Conservation (phyloP, 2,888 invertebrate genomes). For the Caradrina kadenii region DNA sequence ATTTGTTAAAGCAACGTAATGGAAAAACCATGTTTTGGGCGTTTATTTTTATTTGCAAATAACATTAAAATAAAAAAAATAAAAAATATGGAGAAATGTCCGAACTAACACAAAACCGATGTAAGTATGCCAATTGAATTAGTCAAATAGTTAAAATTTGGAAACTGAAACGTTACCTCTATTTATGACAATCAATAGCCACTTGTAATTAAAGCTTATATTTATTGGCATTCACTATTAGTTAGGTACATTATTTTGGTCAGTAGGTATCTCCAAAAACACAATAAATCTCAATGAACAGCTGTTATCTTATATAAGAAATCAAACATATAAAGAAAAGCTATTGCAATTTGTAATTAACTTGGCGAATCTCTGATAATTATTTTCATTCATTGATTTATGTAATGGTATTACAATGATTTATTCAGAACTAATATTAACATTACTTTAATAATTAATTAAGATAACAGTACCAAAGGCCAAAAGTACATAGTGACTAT, state of each 20-base stretch:
- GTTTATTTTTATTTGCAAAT: constrained; percentile 31
- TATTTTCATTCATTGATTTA: constrained; percentile 18
- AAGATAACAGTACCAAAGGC: not conserved
- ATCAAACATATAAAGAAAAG: not conserved
- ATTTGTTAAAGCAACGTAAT: not conserved
- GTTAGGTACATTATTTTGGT: not conserved
- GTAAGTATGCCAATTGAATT: not conserved
- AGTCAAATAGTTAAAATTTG: not conserved
- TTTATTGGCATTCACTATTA: not conserved
- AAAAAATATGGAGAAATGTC: constrained; percentile 12
- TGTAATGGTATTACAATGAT: constrained; percentile 18
- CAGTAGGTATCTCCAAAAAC: not conserved
- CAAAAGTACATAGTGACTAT: not conserved
- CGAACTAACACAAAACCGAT: constrained; percentile 12
- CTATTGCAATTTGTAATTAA: constrained; percentile 10
- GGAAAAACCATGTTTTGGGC: not conserved
- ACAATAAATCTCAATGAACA: not conserved
- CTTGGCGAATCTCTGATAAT: not conserved
- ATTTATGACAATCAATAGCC: too few species aligned
- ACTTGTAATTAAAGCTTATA: not conserved
- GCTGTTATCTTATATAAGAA: not conserved
- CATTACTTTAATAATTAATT: constrained; percentile 24
- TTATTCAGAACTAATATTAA: constrained; percentile 17
- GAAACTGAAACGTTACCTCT: too few species aligned
- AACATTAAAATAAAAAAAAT: constrained; percentile 25